These are phyloP conservation scores for Dryobotodes eremita DNA, from an alignment of 2,888 invertebrate species.

Conservation along the genomic window DNA sequence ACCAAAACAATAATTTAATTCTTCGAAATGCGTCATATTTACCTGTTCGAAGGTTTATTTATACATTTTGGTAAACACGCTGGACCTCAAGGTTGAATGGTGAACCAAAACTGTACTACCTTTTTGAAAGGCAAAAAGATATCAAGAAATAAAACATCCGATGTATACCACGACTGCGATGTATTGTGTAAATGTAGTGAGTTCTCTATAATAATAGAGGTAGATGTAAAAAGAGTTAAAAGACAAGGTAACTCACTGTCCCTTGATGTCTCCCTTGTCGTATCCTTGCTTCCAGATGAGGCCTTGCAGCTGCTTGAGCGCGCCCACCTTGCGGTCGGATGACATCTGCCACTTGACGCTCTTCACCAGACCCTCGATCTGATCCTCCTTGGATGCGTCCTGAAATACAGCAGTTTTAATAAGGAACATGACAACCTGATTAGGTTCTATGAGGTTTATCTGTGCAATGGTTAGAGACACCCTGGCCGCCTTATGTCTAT, in stretches of 20 bases:
- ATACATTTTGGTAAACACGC: constrained; percentile 3
- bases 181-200: neutral
- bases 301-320: constrained; percentile 97
- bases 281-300: constrained; percentile 97
- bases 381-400: constrained; percentile 87
- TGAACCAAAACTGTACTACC: neutral
- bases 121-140: constrained; percentile 11
- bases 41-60: neutral
- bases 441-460: neutral
- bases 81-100: constrained; percentile 16
- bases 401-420: constrained; percentile 71
- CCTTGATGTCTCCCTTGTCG: constrained; percentile 94
- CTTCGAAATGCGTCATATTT: constrained; percentile 7
- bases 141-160: neutral
- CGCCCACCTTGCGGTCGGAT: constrained; percentile 94
- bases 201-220: neutral
- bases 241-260: constrained; percentile 94
- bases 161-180: neutral
- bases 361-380: constrained; percentile 92
- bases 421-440: constrained; percentile 9
- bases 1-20: neutral
- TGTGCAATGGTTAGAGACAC: neutral
- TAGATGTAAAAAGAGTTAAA: neutral
- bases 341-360: constrained; percentile 96
- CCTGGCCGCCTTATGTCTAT: neutral